Evolutionary conservation across 2,888 invertebrate species (phyloP).

Genomic region (Phymatocera aterrima): DNA sequence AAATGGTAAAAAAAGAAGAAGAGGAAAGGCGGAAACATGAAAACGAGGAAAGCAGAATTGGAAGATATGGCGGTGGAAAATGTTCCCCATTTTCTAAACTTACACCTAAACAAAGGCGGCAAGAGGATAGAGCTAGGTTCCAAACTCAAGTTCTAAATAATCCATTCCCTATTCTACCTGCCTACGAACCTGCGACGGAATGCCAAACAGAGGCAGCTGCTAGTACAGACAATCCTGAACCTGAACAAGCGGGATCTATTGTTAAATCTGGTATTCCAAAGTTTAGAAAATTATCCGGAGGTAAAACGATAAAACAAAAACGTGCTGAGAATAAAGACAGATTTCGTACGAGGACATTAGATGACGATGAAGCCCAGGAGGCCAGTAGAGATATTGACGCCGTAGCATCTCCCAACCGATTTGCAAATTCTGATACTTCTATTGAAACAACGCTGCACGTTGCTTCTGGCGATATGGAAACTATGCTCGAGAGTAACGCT

Average conservation of each 20-base stretch:
- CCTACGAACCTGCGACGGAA: slow-evolving; percentile 42
- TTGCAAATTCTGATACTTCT: slow-evolving; percentile 19
- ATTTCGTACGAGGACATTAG: slow-evolving; percentile 84
- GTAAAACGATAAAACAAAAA: slow-evolving; percentile 56
- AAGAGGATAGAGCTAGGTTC: slow-evolving; percentile 82
- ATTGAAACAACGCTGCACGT: slow-evolving; percentile 26
- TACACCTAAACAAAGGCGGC: slow-evolving; percentile 82
- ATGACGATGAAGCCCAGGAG: slow-evolving; percentile 67
- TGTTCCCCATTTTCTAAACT: slow-evolving; percentile 65
- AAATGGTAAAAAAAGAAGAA: slow-evolving; percentile 76
- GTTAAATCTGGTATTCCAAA: slow-evolving; percentile 63
- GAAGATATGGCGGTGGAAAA: slow-evolving; percentile 60
- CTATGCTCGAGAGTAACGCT: slow-evolving; percentile 77
- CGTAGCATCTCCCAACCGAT: slow-evolving; percentile 13
- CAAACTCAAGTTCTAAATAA: slow-evolving; percentile 80
- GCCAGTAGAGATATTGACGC: background rate
- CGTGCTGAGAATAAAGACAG: slow-evolving; percentile 82
- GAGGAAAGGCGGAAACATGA: slow-evolving; percentile 56
- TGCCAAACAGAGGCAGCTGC: slow-evolving; percentile 57
- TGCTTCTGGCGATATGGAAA: slow-evolving; percentile 73
- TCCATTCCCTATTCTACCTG: slow-evolving; percentile 63
- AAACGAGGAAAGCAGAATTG: slow-evolving; percentile 59
- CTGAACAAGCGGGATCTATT: slow-evolving; percentile 75
- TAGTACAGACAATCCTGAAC: slow-evolving; percentile 75
- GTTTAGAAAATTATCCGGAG: slow-evolving; percentile 58